These are phyloP conservation scores for Lepidocyrtinus sp. DNA, from an alignment of 2,888 invertebrate species.

Conservation along the genomic window DNA sequence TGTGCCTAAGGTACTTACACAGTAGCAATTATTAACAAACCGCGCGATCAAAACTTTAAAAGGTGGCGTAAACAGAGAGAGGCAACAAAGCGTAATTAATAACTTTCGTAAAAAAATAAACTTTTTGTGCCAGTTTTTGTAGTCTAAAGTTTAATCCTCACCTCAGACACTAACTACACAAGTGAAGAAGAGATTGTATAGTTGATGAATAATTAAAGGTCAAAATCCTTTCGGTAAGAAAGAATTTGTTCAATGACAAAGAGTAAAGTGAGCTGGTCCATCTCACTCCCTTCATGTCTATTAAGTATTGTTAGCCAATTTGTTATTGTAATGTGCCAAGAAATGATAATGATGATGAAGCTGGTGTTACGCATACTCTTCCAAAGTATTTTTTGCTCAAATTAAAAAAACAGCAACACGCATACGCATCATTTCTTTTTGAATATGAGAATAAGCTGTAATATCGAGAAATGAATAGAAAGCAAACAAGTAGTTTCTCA, in stretches of 20 bases:
- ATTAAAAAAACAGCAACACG: no score
- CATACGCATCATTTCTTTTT: conserved; percentile 36
- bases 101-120: conserved; percentile 47
- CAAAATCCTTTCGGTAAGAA: conserved; percentile 62
- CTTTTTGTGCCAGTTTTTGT: no score
- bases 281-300: conserved; percentile 35
- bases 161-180: no score
- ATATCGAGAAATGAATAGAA: not conserved
- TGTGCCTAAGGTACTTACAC: no score
- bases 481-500: conserved; percentile 11
- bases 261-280: conserved; percentile 27
- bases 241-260: conserved; percentile 42
- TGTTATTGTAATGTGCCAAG: no score
- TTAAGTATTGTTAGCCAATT: conserved; percentile 43
- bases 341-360: no score
- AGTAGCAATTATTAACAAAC: no score
- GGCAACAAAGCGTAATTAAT: conserved; percentile 53
- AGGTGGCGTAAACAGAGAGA: no score
- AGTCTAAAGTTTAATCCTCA: no score
- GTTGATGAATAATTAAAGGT: conserved; percentile 65
- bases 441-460: no score
- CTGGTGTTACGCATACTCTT: conserved; percentile 14
- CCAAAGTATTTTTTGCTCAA: conserved; percentile 18
- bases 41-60: no score
- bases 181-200: no score